Evolutionary conservation across 2,888 invertebrate genomes (phyloP).

Genomic region (Drosophila heteroneura): DNA sequence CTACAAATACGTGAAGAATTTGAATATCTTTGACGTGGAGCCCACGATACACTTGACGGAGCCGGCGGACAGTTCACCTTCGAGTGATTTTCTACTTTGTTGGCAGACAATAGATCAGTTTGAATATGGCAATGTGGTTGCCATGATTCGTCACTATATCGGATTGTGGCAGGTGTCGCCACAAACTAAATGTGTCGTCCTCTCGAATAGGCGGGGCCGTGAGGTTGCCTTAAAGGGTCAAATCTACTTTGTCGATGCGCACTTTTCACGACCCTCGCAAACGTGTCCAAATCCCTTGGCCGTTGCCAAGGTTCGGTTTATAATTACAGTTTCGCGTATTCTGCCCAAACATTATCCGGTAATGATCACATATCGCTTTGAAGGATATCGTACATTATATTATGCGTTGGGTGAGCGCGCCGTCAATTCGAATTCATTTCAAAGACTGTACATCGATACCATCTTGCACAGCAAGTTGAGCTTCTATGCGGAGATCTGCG

Average conservation of each 20-base stretch:
- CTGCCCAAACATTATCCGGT: conserved; percentile 72
- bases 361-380: conserved; percentile 82
- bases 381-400: conserved; percentile 74
- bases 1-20: conserved; percentile 60
- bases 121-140: conserved; percentile 54
- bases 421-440: conserved; percentile 59
- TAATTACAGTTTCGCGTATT: conserved; percentile 69
- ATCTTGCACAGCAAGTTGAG: conserved; percentile 74
- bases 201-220: conserved; percentile 53
- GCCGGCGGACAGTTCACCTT: background rate
- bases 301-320: conserved; percentile 82
- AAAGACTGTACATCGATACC: conserved; percentile 77
- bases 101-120: conserved; percentile 68
- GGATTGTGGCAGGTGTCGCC: conserved; percentile 75
- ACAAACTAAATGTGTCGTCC: conserved; percentile 77
- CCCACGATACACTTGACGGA: background rate
- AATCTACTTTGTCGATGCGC: conserved; percentile 76
- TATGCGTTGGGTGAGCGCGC: conserved; percentile 68
- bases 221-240: conserved; percentile 59
- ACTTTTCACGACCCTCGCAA: conserved; percentile 81
- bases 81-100: conserved; percentile 23
- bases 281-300: conserved; percentile 82
- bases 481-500: conserved; percentile 73
- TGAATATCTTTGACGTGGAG: background rate
- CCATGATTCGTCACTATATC: conserved; percentile 74